Evolutionary conservation across 2,888 invertebrate species (phyloP), one percentile per base, ranked within the genome.

Genomic region (Caenorhabditis virilis): DNA sequence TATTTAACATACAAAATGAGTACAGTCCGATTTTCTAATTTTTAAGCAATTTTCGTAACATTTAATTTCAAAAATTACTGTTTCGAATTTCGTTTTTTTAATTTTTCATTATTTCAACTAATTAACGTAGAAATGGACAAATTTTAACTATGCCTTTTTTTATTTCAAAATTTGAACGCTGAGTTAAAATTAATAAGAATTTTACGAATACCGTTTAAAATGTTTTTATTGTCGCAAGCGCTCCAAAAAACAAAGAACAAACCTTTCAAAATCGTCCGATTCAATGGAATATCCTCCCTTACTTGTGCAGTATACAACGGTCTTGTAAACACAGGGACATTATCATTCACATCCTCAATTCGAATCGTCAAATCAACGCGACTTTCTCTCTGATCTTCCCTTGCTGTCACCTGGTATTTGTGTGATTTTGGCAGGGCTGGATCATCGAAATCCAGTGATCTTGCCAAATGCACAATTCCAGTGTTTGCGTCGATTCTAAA

Each of bases 281-380:
- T 94, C 35, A 93, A 87, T 0, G 92, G 90, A 71, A 93, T 91
- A 83, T 95, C 94, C 86, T 95, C 95, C 80, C 93, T 92, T 1
- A 95, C 91, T 84, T 94, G 94, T 0, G 93, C 93, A 85, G 95
- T 94, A 85, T 95, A 95, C 84, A 95, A 92, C 0, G 95, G 95
- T 70, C 95, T 70, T 7, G 76, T 72, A 64, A 84, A 84, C 22
- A 56, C 61, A 3, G 84, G 84, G 6, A 71, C 68, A 60, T 84
- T 83, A 72, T 84, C 84, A 61, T 74, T 74, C 5, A 75, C 69
- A 55, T 82, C 77, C 30, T 51, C 50, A 9, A 78, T 62, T 20
- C 43, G 38, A 35, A 78, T 75, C 5, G 64, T 75, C 41, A 79
- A 41, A 1, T 72, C 72, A n/a, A 71, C 80, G 16, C 48, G 55